These are phyloP conservation scores for Mesoclemmys tuberculata DNA, from an alignment of 2,113 vertebrate genomes.

Conservation along the genomic window DNA sequence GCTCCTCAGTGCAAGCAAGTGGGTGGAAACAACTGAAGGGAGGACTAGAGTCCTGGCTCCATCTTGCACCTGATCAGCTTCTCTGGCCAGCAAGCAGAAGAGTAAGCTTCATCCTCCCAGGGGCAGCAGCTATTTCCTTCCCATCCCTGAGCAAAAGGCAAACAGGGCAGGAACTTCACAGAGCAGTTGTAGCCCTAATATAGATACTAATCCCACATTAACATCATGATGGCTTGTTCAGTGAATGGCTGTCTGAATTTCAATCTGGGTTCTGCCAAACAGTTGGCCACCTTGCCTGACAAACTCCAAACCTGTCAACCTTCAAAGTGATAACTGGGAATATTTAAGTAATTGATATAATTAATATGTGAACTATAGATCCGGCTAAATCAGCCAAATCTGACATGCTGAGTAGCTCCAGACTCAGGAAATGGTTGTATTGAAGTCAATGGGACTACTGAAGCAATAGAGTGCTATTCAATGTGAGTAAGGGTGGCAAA, in stretches of 20 bases:
- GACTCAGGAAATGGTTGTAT: neutral
- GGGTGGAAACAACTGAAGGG: neutral
- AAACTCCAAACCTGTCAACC: neutral
- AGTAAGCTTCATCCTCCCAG: neutral
- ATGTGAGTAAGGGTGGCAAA: neutral
- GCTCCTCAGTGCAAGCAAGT: neutral
- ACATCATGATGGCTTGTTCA: neutral
- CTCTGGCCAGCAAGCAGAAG: neutral
- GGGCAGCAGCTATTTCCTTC: neutral
- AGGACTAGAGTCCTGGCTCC: neutral
- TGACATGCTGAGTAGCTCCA: neutral
- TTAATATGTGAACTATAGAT: no score
- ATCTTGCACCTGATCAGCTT: neutral
- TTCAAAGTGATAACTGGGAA: no score
- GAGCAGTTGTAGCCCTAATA: neutral
- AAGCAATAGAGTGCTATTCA: neutral
- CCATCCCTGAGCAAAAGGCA: neutral
- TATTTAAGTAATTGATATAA: no score
- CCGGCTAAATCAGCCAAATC: neutral
- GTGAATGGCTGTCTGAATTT: neutral
- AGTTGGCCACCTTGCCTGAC: neutral
- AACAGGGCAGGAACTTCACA: neutral
- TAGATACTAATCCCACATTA: neutral
- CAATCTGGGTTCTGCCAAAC: neutral
- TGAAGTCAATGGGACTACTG: neutral